Evolutionary conservation across 2,888 invertebrate species (phyloP), one percentile per base, ranked within the genome.

Genomic region (Steinernema scapterisci): DNA sequence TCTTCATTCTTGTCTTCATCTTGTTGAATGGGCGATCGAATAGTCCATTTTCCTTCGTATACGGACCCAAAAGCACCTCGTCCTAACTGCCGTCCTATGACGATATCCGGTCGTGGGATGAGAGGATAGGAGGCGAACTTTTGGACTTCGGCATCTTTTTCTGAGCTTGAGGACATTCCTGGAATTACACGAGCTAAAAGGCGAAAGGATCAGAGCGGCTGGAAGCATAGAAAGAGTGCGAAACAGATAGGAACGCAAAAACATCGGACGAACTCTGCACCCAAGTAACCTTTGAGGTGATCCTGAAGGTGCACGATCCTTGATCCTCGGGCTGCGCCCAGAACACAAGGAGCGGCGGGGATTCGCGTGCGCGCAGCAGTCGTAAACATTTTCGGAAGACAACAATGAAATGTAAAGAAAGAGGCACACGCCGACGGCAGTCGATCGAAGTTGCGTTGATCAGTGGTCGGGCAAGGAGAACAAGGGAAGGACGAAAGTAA

Each of bases 61-160:
- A 81, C 82, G 38, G 83, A 80, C 38, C 85, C 85, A 73, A 78
- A 85, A 11, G 81, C 74, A 16, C 83, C 83, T 13, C 78, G 77
- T 13, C 84, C 83, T 48, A 84, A 73, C 71, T 82, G 80, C 43
- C 80, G 77, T n/a, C 77, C 77, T 16, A 85, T 71, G 70, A 75
- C 72, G 45, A 85, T 80, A 45, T 83, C 78, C 21, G 79, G 80
- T 13, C 82, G 70, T 23, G 80, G 77, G 72, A 85, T 84, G 11
- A 82, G 78, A 13, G 84, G 84, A 74, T 81, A 84, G 43, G 46
- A 71, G 19, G 71, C 71, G 46, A 73, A 76, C n/a, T 38, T 73
- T 16, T 72, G 73, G 43, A 38, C 48, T 16, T 63, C 63, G 31
- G 31, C 38, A 27, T 63, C 63, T 31, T 63, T 63, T n/a, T 63